Conservation (phyloP, 1,140 invertebrate species). For the Panagrolaimus sp. region DNA sequence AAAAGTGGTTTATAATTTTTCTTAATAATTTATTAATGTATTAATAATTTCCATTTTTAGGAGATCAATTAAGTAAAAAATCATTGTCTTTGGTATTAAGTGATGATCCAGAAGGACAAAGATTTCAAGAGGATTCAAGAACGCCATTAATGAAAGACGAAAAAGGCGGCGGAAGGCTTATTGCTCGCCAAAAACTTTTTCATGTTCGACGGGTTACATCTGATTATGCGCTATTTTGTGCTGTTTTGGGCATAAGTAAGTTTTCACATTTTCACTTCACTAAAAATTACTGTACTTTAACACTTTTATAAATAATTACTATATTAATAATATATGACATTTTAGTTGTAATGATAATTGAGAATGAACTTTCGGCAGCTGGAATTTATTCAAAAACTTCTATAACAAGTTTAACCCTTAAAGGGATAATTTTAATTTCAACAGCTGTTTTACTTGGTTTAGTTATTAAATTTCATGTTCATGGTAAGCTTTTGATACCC, state of each 20-base stretch:
- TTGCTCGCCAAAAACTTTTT: slow-evolving; percentile 50
- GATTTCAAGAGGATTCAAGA: slow-evolving; percentile 33
- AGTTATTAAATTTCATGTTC: slow-evolving; percentile 96
- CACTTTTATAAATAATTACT: neutral
- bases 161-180: slow-evolving; percentile 52
- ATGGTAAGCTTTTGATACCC: too few relatives aligned
- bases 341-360: slow-evolving; percentile 87
- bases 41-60: slow-evolving; percentile 31
- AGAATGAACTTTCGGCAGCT: slow-evolving; percentile 93
- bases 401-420: slow-evolving; percentile 86
- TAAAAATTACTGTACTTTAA: too few relatives aligned
- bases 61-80: slow-evolving; percentile 45
- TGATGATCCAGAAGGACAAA: slow-evolving; percentile 46
- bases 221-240: slow-evolving; percentile 53
- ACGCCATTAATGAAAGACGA: slow-evolving; percentile 51
- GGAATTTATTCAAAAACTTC: slow-evolving; percentile 86
- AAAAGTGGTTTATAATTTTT: too few relatives aligned
- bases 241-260: slow-evolving; percentile 53
- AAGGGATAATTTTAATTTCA: slow-evolving; percentile 95
- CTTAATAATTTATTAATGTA: too few relatives aligned
- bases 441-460: slow-evolving; percentile 95
- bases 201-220: slow-evolving; percentile 47
- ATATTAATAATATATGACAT: slow-evolving; percentile 8
- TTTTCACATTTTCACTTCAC: neutral
- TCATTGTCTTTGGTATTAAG: slow-evolving; percentile 49